Base-by-base conservation (phyloP, 2,888 invertebrate species). In the Hybos culiciformis region DNA sequence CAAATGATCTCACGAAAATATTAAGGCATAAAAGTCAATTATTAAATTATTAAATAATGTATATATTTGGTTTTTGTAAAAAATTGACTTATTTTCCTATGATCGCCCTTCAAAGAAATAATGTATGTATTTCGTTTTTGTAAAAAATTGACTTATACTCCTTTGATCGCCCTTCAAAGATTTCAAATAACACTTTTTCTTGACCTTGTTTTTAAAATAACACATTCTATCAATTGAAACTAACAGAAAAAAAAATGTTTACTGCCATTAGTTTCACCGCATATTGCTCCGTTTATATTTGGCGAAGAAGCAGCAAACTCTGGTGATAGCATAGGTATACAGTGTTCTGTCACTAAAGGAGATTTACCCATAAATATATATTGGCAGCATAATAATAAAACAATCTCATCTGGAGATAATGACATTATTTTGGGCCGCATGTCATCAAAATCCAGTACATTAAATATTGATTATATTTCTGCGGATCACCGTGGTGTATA, bases 281-380 rank as follows among this genome's bases (percentile, higher is more conserved):
- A 78, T 70, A 77, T 79, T 61, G 70, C 75, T 63, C 78, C 80
- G 58, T 83, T 83, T 66, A 70, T 72, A 58, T 81, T 82, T 61
- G 81, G 80, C 56, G 77, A 78, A 53, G 75, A 77, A 60, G 75
- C 81, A 38, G 71, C 75, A 5, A 80, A 81, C 61, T 79, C 79
- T 47, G 80, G 80, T 56, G 83, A 84, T 63, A 75, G 77, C 61
- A 47, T 80, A 74, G 80, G 69, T 61, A 53, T 75, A 14, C 70
- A 72, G 52, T 77, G 77, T 56, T 70, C 71, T 29, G 71, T 75
- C 42, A 68, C 71, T 46, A 73, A 75, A 54, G 78, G 80, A 19
- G 80, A 81, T 51, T 46, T 75, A 45, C 82, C 83, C 20, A 68
- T 83, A 44, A 70, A 71, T 45, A 77, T 83, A 24, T 68, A 67